phyloP scores from a whole-genome alignment of 35 echinoderm and acorn worm species.

The Apostichopus parvimensis region DNA sequence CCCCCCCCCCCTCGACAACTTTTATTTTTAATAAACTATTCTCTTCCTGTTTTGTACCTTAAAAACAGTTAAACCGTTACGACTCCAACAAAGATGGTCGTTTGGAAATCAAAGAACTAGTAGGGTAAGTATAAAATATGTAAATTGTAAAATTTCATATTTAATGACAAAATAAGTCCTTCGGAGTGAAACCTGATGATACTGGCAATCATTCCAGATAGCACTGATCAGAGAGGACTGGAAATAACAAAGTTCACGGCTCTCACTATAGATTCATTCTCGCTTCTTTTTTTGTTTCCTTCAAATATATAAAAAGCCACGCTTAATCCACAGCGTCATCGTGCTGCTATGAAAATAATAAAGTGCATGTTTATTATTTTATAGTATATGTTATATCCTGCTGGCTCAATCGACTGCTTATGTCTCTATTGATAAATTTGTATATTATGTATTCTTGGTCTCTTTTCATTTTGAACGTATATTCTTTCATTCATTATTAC shows the following conservation, averaged over 20 bases:
- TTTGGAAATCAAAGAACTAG: slow-evolving; percentile 41
- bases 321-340: too few relatives aligned
- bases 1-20: too few relatives aligned
- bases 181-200: too few relatives aligned
- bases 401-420: too few relatives aligned
- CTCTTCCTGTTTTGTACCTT: background rate
- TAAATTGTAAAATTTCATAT: background rate
- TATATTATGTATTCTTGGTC: too few relatives aligned
- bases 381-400: too few relatives aligned
- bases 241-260: background rate
- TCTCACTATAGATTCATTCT: too few relatives aligned
- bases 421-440: too few relatives aligned
- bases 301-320: background rate
- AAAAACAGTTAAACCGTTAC: slow-evolving; percentile 4
- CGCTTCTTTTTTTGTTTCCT: background rate
- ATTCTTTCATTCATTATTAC: too few relatives aligned
- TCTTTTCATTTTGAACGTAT: too few relatives aligned
- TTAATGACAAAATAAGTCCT: background rate
- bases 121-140: background rate
- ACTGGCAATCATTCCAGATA: background rate
- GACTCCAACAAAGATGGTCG: slow-evolving; percentile 41
- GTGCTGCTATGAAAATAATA: too few relatives aligned
- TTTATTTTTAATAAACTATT: background rate
- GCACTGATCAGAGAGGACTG: background rate
- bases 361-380: too few relatives aligned